A percentile compares a stretch with the other conserved stretches of the same genome.
Conservation (phyloP, 2,113 vertebrate genomes). For the Polyodon spathula region DNA sequence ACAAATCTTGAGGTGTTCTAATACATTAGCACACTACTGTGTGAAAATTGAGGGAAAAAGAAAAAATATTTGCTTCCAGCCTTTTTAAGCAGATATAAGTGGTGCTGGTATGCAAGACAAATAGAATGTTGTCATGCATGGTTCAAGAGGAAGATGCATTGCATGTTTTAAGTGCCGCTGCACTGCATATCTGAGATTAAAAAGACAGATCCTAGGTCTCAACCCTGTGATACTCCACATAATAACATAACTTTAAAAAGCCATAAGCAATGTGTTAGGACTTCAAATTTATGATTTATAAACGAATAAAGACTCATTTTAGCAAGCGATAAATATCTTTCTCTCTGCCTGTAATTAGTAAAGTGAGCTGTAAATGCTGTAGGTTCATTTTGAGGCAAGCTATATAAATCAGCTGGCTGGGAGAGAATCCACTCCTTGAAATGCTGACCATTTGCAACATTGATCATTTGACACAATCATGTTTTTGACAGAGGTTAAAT, state of each 20-base stretch:
- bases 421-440: not conserved
- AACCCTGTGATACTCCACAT: not conserved
- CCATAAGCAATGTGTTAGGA: not conserved
- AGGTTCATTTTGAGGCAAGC: not conserved
- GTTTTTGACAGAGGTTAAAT: not conserved
- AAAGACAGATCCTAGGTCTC: not conserved
- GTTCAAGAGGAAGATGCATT: too few species aligned
- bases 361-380: not conserved
- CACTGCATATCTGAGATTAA: not conserved
- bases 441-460: not conserved
- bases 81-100: too few species aligned
- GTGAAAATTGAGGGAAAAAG: too few species aligned
- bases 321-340: not conserved
- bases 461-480: not conserved
- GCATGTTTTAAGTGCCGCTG: not conserved
- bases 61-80: too few species aligned
- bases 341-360: not conserved
- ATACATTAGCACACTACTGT: too few species aligned
- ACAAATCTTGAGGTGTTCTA: too few species aligned
- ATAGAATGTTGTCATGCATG: too few species aligned
- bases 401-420: not conserved
- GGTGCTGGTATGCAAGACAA: too few species aligned
- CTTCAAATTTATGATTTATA: slow-evolving; percentile 3
- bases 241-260: slow-evolving; percentile 3
- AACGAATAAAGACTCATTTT: not conserved